Base-by-base conservation (phyloP, 2,797 vertebrate species). In the Tiaroga cobitis region DNA sequence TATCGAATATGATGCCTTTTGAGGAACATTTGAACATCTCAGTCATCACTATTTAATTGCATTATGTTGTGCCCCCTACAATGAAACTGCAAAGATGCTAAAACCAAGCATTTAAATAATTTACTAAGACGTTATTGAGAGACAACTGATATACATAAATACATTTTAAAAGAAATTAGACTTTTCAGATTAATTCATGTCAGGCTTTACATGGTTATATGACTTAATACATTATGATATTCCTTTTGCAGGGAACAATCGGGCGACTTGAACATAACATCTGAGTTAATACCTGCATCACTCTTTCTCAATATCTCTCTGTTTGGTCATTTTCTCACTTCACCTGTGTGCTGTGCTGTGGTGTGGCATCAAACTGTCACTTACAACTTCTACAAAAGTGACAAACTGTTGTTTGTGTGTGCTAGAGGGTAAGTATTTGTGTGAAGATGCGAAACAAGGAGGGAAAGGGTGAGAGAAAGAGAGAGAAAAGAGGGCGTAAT, bases 391-490 rank as follows among this genome's bases (percentile, higher is more conserved):
- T 51, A 11, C 72, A 54, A 83, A 82, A 61, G 81, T 59, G 59
- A 43, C 65, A 70, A 87, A 81, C 49, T 86, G 77, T 56, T 75
- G 61, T 63, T 83, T 76, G 49, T 83, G 37, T 81, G 84, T 78
- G 61, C 79, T 75, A 29, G 41, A 80, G 80, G 46, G 79, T 76
- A 87, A 68, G 76, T 51, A 70, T 81, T 69, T 54, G 37, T 84
- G 82, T 69, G 82, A 81, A 59, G 65, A 54, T 49, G 63, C 46
- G 65, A 67, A 37, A 65, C 39, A 37, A 67, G 10, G n/a, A 75
- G 51, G 37, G 24, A 75, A 51, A 69, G 43, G 21, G 13, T 72
- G 37, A 37, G 61, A 86, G 37, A 76, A 80, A 84, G 43, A 73
- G 51, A 88, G 13, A 80, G 51, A 80, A 85, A 67, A 78, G 61